These are phyloP conservation scores for Rotaria socialis DNA, from an alignment of 2,888 invertebrate species.

Conservation along the genomic window DNA sequence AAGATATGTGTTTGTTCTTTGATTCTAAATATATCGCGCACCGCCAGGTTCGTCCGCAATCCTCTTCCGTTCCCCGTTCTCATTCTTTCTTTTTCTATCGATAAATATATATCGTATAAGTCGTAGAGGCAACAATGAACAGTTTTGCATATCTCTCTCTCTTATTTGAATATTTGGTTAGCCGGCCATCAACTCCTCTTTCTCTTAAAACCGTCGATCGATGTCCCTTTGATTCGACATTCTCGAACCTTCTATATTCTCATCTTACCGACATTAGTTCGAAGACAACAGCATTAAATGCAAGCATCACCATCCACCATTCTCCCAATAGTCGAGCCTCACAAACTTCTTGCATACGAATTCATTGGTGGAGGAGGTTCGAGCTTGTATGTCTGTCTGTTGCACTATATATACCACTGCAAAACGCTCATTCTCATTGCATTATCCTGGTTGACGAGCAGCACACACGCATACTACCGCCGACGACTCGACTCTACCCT, in stretches of 20 bases:
- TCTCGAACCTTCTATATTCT: slow-evolving; percentile 19
- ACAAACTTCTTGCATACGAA: neutral
- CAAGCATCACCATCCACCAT: neutral
- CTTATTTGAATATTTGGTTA: neutral
- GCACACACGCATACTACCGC: neutral
- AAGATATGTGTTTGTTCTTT: neutral
- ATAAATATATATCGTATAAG: neutral
- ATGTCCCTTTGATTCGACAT: neutral
- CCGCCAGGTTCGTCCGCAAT: neutral
- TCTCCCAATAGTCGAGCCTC: slow-evolving; percentile 14
- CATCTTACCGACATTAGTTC: neutral
- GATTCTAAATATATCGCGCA: neutral
- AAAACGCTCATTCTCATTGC: slow-evolving; percentile 36
- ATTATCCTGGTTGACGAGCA: slow-evolving; percentile 31
- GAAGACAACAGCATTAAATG: neutral
- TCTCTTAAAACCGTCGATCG: neutral
- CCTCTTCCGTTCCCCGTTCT: neutral
- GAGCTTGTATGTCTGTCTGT: slow-evolving; percentile 13
- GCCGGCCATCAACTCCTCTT: neutral
- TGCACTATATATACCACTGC: slow-evolving; percentile 29
- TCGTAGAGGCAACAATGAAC: neutral
- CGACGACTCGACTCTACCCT: neutral
- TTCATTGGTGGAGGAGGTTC: slow-evolving; percentile 23
- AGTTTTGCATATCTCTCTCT: neutral
- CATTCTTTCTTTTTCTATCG: neutral